A percentile compares a stretch with the other conserved stretches of the same genome.
These are phyloP conservation scores for Norana najaformis DNA, from an alignment of 2,888 invertebrate genomes.

Conservation along the genomic window DNA sequence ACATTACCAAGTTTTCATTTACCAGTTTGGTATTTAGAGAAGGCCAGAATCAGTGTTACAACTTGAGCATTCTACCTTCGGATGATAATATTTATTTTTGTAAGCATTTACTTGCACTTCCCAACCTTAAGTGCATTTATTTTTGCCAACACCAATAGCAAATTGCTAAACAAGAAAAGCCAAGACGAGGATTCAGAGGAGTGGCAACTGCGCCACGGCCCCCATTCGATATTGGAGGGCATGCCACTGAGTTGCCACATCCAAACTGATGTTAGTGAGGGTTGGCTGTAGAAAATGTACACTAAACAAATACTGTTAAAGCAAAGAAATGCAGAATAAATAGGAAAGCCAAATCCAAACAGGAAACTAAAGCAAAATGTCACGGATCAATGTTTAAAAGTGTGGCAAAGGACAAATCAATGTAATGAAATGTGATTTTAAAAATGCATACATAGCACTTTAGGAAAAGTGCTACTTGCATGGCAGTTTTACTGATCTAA, in stretches of 20 bases:
- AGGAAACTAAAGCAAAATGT: background rate
- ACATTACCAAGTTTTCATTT: background rate
- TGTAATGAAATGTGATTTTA: background rate
- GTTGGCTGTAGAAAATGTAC: background rate
- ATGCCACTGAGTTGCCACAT: no score
- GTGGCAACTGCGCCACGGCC: background rate
- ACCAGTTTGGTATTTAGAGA: background rate
- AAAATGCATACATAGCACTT: no score
- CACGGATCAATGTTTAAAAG: background rate
- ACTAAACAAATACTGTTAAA: background rate
- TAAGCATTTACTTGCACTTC: background rate
- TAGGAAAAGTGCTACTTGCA: no score
- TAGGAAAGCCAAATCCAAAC: no score
- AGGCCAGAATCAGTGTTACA: background rate
- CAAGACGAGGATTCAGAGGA: background rate
- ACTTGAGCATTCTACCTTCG: background rate
- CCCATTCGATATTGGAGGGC: background rate
- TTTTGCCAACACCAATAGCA: background rate
- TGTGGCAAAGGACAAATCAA: background rate
- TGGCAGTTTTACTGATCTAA: no score
- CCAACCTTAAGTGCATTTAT: background rate
- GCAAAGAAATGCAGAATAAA: background rate
- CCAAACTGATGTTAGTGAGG: no score
- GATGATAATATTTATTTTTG: background rate
- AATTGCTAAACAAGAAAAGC: background rate